Conservation (phyloP, 2,113 vertebrate genomes). For the Labrus mixtus region DNA sequence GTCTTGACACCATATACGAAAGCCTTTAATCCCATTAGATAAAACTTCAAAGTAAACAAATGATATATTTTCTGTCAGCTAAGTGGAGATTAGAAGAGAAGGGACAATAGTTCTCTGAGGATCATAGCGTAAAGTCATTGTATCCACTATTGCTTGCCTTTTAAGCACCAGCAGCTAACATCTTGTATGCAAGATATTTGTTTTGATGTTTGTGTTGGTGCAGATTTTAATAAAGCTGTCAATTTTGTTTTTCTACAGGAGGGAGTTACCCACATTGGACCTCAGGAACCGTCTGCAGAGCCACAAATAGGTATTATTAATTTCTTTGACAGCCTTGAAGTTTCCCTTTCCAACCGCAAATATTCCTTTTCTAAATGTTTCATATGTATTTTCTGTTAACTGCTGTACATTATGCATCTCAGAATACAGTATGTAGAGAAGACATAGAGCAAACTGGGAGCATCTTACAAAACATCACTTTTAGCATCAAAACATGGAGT, state of each 20-base stretch:
- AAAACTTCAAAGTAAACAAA: conserved; percentile 53
- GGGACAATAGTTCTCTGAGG: conserved; percentile 17
- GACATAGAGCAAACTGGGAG: neutral
- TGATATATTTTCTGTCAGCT: conserved; percentile 30
- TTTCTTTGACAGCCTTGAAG: neutral
- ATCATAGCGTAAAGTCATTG: conserved; percentile 3
- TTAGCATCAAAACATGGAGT: neutral
- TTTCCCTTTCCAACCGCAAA: conserved; percentile 16
- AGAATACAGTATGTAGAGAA: too few relatives aligned
- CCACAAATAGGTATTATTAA: conserved; percentile 90
- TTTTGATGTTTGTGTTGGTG: conserved; percentile 20
- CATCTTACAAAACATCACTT: conserved; percentile 1
- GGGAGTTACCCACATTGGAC: conserved; percentile 93
- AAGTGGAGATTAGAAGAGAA: conserved; percentile 31
- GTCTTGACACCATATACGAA: conserved; percentile 57
- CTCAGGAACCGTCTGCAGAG: conserved; percentile 87
- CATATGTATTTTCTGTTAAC: neutral
- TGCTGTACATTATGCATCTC: too few relatives aligned
- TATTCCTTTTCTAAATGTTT: neutral
- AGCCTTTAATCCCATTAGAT: conserved; percentile 60
- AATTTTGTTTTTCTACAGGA: conserved; percentile 83
- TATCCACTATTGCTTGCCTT: neutral
- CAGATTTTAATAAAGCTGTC: neutral
- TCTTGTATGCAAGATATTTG: too few relatives aligned
- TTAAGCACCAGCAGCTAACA: neutral